Base-by-base conservation (phyloP, 2,888 invertebrate genomes). In the Lycaena phlaeas region DNA sequence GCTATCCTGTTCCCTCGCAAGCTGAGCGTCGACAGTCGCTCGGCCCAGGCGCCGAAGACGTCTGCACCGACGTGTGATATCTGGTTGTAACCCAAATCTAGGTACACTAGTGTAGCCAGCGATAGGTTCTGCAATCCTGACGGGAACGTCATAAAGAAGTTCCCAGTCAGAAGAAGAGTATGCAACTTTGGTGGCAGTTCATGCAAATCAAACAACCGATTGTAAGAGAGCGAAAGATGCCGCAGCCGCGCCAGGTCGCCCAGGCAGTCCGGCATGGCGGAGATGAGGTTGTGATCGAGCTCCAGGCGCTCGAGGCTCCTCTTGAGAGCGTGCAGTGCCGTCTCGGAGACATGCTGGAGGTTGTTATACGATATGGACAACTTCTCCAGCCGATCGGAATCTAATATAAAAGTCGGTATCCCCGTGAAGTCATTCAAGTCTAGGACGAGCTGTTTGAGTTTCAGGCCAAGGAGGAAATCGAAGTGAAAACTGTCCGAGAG, bases 41-140 rank as follows among this genome's bases (percentile, higher is more conserved):
- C 81, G 1, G 92, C 91, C 93, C 94, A 94, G 9, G 86, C 79
- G 0, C 84, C 75, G 56, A 95, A 93, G 50, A 89, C 88, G 3
- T 88, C 88, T 18, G 87, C 86, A 12, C 86, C 81, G 36, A 93
- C 84, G 38, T 89, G 87, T 4, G 87, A 77, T 31, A 95, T 92
- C 49, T 89, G 89, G 61, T 95, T 95, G 66, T 94, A 94, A 2
- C 93, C 92, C 40, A 94, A 85, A 61, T 95, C 95, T 31, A 95
- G 85, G 60, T 94, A 92, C 3, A 45, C 44, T 2, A 76, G 51
- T 1, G 91, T 79, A 4, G 92, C 75, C 50, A 88, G 88, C 2
- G 87, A 85, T 55, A 93, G 43, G 87, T 53, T 87, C 76, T 38
- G 74, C 14, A 95, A 86, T 1, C 87, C 81, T 1, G 79, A 69